These are phyloP conservation scores for Tychaedon coryphoeus DNA, from an alignment of 2,113 vertebrate species.

Conservation along the genomic window DNA sequence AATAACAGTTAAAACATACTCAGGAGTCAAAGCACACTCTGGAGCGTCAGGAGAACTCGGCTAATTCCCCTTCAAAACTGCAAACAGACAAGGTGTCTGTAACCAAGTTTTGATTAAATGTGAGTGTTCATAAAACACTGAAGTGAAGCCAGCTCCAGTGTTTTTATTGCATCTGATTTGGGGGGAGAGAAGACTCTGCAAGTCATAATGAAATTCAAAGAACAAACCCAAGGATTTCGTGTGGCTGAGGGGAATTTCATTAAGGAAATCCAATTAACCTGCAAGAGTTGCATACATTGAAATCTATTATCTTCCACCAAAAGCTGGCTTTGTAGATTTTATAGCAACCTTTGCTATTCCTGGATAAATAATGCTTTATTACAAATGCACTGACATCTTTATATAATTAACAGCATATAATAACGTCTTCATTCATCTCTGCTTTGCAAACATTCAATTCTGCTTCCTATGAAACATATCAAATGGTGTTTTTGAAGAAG, in stretches of 20 bases:
- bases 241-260: conserved; percentile 19
- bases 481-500: not conserved
- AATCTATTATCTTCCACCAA: not conserved
- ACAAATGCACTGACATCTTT: not conserved
- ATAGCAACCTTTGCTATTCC: not conserved
- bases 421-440: not conserved
- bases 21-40: not conserved
- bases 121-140: not conserved
- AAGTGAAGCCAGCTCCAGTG: not conserved
- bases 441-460: not conserved
- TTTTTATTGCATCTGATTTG: not conserved
- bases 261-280: conserved; percentile 31
- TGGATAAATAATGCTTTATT: not conserved
- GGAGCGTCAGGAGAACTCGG: not conserved
- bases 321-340: not conserved
- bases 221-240: conserved; percentile 33
- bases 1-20: not conserved
- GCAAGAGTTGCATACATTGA: not conserved
- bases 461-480: not conserved
- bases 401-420: not conserved
- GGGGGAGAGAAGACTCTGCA: not conserved
- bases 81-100: not conserved
- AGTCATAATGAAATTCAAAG: conserved; percentile 29
- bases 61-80: not conserved
- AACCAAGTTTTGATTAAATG: not conserved